Evolutionary conservation across 2,797 vertebrate genomes (phyloP).

Genomic region (Enteromius afrohamiltoni): DNA sequence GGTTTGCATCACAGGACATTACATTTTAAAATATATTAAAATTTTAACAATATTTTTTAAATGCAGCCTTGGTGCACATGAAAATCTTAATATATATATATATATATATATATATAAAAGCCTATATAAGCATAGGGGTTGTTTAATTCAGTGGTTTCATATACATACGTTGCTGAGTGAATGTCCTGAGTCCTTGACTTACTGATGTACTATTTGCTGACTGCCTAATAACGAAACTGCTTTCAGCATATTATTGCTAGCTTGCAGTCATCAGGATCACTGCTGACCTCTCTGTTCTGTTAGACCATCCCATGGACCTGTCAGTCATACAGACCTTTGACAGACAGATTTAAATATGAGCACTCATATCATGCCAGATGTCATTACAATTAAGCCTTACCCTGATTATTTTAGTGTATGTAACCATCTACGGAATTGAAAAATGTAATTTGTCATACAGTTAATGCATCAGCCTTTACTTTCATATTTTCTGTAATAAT

Average conservation of each 20-base stretch:
- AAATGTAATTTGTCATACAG: not conserved
- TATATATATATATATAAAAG: too few relatives aligned
- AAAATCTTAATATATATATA: too few relatives aligned
- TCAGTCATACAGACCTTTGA: slow-evolving; percentile 27
- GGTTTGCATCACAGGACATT: not conserved
- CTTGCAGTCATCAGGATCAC: not conserved
- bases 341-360: slow-evolving; percentile 9
- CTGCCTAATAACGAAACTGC: not conserved
- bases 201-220: slow-evolving; percentile 6
- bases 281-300: slow-evolving; percentile 1
- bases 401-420: slow-evolving; percentile 12
- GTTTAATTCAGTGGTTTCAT: not conserved
- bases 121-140: not conserved
- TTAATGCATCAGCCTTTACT: not conserved
- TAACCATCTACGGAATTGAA: not conserved
- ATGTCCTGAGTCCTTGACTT: slow-evolving; percentile 14
- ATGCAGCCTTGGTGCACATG: not conserved
- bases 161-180: not conserved
- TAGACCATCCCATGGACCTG: slow-evolving; percentile 11
- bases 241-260: not conserved
- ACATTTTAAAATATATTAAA: not conserved
- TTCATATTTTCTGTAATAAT: not conserved
- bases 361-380: slow-evolving; percentile 9
- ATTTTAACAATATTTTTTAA: not conserved
- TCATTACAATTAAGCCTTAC: not conserved